These are phyloP conservation scores for Pollenia griseotomentosa DNA, from an alignment of 2,888 invertebrate species.

Conservation along the genomic window DNA sequence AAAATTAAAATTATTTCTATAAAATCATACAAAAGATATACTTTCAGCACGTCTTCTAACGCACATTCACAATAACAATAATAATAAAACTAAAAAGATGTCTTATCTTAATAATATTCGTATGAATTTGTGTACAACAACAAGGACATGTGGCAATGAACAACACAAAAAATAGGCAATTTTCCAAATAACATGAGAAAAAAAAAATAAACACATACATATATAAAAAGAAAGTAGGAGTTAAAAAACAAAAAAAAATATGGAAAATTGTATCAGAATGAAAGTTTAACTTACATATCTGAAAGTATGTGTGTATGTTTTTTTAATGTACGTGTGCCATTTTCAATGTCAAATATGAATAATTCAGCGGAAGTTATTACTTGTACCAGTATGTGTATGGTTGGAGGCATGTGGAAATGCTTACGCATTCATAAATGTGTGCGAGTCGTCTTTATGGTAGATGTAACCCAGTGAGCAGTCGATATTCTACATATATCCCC, in stretches of 20 bases:
- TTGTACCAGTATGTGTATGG: constrained; percentile 51
- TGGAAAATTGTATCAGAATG: constrained; percentile 44
- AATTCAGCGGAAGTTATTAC: constrained; percentile 72
- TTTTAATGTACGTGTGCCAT: constrained; percentile 49
- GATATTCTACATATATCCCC: too few relatives aligned
- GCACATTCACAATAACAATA: neutral
- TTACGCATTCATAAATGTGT: constrained; percentile 42
- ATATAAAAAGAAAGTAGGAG: constrained; percentile 28
- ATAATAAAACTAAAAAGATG: constrained; percentile 51
- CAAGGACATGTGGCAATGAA: constrained; percentile 57
- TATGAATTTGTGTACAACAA: constrained; percentile 61
- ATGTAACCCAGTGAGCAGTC: constrained; percentile 36
- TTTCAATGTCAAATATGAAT: constrained; percentile 75
- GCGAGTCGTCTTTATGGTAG: neutral
- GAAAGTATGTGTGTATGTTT: constrained; percentile 6
- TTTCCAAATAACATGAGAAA: constrained; percentile 59
- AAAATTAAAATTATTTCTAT: constrained; percentile 23
- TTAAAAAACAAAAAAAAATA: constrained; percentile 47
- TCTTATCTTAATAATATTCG: constrained; percentile 72
- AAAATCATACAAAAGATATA: constrained; percentile 65
- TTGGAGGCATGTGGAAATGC: constrained; percentile 44
- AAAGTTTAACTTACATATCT: constrained; percentile 3
- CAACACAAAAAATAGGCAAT: constrained; percentile 66
- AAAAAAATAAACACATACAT: constrained; percentile 1
- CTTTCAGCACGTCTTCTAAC: constrained; percentile 69